A percentile compares a stretch with the other conserved stretches of the same genome.
phyloP scores from a whole-genome alignment of 2,113 vertebrate genomes.

The Tachuris rubrigastra region DNA sequence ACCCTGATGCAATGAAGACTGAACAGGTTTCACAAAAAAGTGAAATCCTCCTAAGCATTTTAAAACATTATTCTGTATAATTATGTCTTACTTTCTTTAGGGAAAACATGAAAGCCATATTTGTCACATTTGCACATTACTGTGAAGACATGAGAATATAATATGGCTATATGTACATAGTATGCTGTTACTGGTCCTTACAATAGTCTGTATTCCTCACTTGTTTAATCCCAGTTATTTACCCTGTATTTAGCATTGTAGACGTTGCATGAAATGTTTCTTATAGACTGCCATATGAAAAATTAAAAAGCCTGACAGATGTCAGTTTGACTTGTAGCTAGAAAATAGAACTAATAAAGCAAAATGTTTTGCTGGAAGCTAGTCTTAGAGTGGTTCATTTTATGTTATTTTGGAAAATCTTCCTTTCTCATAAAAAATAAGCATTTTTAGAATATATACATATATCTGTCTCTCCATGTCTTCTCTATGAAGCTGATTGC shows the following conservation, averaged over 20 bases:
- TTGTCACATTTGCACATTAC: slow-evolving; percentile 76
- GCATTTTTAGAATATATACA: neutral
- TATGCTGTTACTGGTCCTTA: slow-evolving; percentile 20
- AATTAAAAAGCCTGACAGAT: slow-evolving; percentile 17
- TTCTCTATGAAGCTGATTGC: slow-evolving; percentile 7
- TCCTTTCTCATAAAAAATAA: neutral
- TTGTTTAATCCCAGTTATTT: slow-evolving; percentile 50
- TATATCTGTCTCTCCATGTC: neutral
- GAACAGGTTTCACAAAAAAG: slow-evolving; percentile 45
- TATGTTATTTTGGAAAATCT: neutral
- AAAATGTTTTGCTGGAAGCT: slow-evolving; percentile 62
- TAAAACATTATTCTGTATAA: slow-evolving; percentile 77
- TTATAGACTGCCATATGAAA: slow-evolving; percentile 40
- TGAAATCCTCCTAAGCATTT: slow-evolving; percentile 70
- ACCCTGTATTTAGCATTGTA: slow-evolving; percentile 39
- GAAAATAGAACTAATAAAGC: slow-evolving; percentile 76
- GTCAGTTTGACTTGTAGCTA: slow-evolving; percentile 71
- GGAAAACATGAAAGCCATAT: slow-evolving; percentile 74
- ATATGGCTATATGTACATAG: slow-evolving; percentile 62
- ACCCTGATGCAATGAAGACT: slow-evolving; percentile 7
- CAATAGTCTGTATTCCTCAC: slow-evolving; percentile 22
- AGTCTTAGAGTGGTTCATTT: slow-evolving; percentile 57
- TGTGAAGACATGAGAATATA: slow-evolving; percentile 72
- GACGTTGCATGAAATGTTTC: slow-evolving; percentile 68
- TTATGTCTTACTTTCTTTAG: slow-evolving; percentile 75